These are phyloP conservation scores for Urocyon cinereoargenteus DNA, from an alignment of 2,797 vertebrate genomes.

Conservation along the genomic window DNA sequence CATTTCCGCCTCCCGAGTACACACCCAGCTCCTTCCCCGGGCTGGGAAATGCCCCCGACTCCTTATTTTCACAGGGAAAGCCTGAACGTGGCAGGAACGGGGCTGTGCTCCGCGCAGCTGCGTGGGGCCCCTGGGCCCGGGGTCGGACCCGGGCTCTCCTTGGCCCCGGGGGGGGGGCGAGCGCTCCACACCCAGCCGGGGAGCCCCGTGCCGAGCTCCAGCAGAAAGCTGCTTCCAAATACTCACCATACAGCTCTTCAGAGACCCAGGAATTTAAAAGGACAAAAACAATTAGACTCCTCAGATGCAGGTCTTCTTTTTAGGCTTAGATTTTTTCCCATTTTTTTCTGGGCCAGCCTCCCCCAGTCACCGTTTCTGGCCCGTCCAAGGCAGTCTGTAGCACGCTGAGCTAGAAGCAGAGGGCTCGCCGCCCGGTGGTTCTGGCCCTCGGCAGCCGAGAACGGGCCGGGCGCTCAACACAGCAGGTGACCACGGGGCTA, in stretches of 20 bases:
- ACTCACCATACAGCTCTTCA: not conserved
- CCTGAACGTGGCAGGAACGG: not conserved
- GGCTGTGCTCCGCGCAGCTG: too few species aligned
- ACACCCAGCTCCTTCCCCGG: not conserved
- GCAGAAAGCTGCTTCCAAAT: fast-evolving
- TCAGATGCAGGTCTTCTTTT: not conserved
- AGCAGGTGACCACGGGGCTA: not conserved
- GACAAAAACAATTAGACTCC: not conserved
- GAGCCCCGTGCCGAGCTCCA: fast-evolving
- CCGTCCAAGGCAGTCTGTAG: fast-evolving
- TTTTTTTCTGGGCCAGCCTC: not conserved
- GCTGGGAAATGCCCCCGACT: not conserved
- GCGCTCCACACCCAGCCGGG: fast-evolving
- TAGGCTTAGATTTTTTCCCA: not conserved
- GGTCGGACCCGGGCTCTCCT: not conserved
- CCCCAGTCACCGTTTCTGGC: not conserved
- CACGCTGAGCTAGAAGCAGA: not conserved
- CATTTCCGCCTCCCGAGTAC: not conserved
- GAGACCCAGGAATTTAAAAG: not conserved
- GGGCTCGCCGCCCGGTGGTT: too few species aligned
- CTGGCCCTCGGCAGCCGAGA: not conserved
- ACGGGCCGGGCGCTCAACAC: fast-evolving
- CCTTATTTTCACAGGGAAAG: not conserved
- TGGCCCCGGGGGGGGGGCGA: fast-evolving
- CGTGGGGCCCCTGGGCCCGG: too few species aligned